phyloP scores from a whole-genome alignment of 2,888 invertebrate genomes.

The Apeira syringaria region DNA sequence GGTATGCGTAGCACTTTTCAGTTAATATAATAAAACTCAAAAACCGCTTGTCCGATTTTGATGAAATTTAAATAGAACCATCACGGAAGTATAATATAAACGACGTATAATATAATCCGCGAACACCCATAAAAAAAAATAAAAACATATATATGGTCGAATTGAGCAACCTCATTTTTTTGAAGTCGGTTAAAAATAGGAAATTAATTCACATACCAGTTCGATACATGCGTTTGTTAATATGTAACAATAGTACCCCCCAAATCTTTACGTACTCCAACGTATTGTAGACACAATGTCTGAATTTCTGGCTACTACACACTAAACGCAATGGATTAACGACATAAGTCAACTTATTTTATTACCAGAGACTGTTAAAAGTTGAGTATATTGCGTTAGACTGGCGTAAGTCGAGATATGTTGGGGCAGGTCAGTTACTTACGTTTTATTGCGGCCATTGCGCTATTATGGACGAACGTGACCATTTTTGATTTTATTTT shows the following conservation, averaged over 20 bases:
- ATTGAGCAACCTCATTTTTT: too few species aligned
- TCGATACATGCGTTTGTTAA: too few species aligned
- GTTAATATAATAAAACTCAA: too few species aligned
- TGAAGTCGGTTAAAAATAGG: too few species aligned
- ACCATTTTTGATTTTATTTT: constrained; percentile 8
- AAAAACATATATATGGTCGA: too few species aligned
- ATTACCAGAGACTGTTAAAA: constrained; percentile 52
- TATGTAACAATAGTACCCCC: constrained; percentile 26
- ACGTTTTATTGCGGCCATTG: constrained; percentile 21
- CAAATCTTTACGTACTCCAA: constrained; percentile 27
- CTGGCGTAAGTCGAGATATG: constrained; percentile 33
- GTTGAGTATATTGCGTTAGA: constrained; percentile 44
- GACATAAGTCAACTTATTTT: constrained; percentile 63
- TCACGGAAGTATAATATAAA: too few species aligned
- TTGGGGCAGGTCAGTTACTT: constrained; percentile 44
- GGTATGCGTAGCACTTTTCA: too few species aligned
- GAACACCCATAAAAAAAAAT: too few species aligned
- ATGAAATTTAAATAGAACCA: too few species aligned
- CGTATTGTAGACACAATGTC: constrained; percentile 56
- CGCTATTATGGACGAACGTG: constrained; percentile 13
- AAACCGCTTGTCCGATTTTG: too few species aligned
- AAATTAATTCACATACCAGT: too few species aligned
- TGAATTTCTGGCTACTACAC: constrained; percentile 43
- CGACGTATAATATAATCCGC: too few species aligned
- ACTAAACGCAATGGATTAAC: constrained; percentile 66